A percentile compares a stretch with the other conserved stretches of the same genome.
phyloP scores from a whole-genome alignment of 2,797 vertebrate genomes.

The Spheniscus humboldti region DNA sequence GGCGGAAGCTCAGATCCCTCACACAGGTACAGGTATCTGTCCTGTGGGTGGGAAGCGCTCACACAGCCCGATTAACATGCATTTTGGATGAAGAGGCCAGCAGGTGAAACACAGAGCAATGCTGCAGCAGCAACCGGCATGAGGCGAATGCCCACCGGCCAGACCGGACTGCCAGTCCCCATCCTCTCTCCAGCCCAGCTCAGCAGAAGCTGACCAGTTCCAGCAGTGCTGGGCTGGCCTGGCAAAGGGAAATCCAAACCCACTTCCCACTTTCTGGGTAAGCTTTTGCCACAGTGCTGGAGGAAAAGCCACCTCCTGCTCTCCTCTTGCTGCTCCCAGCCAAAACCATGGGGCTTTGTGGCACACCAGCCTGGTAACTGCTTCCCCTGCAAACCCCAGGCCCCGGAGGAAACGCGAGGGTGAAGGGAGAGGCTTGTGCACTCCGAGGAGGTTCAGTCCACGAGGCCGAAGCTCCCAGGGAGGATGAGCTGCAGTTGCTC shows the following conservation, averaged over 20 bases:
- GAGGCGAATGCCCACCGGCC: fast-evolving
- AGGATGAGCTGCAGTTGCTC: neutral
- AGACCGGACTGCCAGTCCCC: neutral
- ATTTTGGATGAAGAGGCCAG: neutral
- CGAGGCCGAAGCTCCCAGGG: fast-evolving
- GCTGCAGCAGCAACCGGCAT: neutral
- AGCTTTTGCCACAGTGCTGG: neutral
- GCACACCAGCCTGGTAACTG: neutral
- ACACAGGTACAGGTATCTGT: neutral
- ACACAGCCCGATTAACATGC: neutral
- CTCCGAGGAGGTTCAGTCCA: neutral
- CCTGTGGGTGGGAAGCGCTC: neutral
- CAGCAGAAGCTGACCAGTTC: neutral
- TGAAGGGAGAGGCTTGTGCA: neutral
- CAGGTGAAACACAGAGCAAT: neutral
- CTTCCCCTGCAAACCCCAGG: neutral
- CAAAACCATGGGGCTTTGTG: neutral
- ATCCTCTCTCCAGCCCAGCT: neutral
- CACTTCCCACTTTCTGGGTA: neutral
- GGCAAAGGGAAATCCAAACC: neutral
- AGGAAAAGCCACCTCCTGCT: neutral
- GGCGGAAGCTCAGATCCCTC: neutral
- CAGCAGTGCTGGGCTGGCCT: neutral
- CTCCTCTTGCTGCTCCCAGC: neutral
- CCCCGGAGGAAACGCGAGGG: fast-evolving